Evolutionary conservation across 2,797 vertebrate genomes (phyloP).

Genomic region (Trachurus trachurus): DNA sequence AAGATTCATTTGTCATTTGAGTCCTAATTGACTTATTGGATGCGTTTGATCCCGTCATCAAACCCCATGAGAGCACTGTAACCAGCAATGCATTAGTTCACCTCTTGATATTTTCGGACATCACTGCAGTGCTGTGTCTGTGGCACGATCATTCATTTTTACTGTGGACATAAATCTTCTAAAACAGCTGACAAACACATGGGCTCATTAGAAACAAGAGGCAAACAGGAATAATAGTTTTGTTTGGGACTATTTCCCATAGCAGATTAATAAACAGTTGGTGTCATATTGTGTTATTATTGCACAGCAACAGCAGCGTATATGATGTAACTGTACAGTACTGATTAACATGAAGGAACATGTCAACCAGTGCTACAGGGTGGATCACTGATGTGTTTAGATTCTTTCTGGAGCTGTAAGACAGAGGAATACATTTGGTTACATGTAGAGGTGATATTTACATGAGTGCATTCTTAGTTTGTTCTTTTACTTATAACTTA

Average conservation of each 20-base stretch:
- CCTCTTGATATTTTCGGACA: not conserved
- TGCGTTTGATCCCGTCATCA: not conserved
- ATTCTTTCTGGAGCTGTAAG: not conserved
- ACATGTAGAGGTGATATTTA: not conserved
- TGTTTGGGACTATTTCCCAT: not conserved
- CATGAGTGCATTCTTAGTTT: not conserved
- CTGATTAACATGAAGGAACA: not conserved
- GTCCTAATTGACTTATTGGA: not conserved
- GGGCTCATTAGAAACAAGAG: not conserved
- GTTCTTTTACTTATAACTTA: not conserved
- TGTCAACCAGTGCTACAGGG: not conserved
- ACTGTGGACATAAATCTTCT: not conserved
- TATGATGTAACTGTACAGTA: too few species aligned
- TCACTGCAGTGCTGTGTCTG: not conserved
- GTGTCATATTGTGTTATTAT: not conserved
- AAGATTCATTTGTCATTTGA: not conserved
- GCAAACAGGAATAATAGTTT: too few species aligned
- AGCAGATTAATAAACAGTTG: not conserved
- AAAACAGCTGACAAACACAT: not conserved
- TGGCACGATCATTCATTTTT: not conserved
- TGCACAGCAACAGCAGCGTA: not conserved
- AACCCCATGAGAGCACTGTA: not conserved
- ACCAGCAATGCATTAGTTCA: not conserved
- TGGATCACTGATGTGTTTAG: slow-evolving; percentile 7
- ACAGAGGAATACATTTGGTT: slow-evolving; percentile 6